These are phyloP conservation scores for Pseudachorutes palmiensis DNA, from an alignment of 1,140 invertebrate species.

Conservation along the genomic window DNA sequence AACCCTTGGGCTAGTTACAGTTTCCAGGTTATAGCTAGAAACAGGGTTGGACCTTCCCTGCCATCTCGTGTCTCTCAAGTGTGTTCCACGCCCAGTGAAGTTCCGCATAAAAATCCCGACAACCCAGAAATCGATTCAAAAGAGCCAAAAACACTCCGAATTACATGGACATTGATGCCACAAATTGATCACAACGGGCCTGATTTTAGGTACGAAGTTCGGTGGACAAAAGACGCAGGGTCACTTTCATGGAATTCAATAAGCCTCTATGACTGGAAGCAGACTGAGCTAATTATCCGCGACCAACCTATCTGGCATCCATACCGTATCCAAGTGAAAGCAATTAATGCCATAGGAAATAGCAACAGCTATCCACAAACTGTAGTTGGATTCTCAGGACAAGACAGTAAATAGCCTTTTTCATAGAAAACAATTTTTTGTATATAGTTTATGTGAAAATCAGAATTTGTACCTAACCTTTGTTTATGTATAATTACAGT, in stretches of 20 bases:
- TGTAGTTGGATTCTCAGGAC: constrained; percentile 85
- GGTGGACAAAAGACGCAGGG: constrained; percentile 64
- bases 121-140: constrained; percentile 85
- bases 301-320: constrained; percentile 82
- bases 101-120: constrained; percentile 88
- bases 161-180: constrained; percentile 92
- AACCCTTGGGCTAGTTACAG: constrained; percentile 93
- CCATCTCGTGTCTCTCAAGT: constrained; percentile 70
- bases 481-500: constrained; percentile 44
- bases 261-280: constrained; percentile 69
- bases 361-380: constrained; percentile 71
- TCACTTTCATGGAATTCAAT: constrained; percentile 55
- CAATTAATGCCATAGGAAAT: constrained; percentile 81
- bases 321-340: constrained; percentile 85
- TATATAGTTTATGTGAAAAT: too few species aligned
- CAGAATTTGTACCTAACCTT: neutral
- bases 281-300: constrained; percentile 56
- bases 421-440: neutral
- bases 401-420: constrained; percentile 59
- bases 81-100: constrained; percentile 78
- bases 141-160: constrained; percentile 79
- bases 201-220: constrained; percentile 82
- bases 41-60: constrained; percentile 58
- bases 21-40: constrained; percentile 55
- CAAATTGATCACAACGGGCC: constrained; percentile 93